phyloP scores from a whole-genome alignment of 2,888 invertebrate genomes.

The Rotaria socialis region DNA sequence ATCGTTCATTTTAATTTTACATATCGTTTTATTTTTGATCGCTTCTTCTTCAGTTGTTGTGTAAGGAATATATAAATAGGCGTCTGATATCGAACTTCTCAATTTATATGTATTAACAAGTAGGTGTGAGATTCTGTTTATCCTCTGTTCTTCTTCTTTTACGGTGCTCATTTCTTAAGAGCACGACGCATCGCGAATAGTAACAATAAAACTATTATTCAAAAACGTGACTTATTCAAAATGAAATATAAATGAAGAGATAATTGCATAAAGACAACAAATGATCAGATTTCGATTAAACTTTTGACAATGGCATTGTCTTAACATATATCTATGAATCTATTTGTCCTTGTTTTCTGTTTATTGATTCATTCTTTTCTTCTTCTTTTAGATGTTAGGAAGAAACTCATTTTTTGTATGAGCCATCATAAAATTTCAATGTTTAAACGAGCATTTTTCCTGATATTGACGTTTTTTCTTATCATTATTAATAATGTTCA shows the following conservation, averaged over 20 bases:
- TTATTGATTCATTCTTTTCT: neutral
- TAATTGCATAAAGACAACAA: neutral
- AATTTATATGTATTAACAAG: neutral
- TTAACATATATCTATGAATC: neutral
- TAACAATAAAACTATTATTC: neutral
- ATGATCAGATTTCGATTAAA: neutral
- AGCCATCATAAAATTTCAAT: neutral
- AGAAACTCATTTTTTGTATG: too few species aligned
- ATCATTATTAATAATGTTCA: neutral
- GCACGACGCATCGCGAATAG: neutral
- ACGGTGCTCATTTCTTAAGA: neutral
- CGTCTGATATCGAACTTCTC: neutral
- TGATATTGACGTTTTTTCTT: neutral
- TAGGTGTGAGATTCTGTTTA: neutral
- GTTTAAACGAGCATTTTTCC: neutral
- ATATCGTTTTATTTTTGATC: too few species aligned
- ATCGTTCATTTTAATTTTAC: neutral
- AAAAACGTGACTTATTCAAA: neutral
- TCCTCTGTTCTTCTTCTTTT: neutral
- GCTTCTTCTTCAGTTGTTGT: neutral
- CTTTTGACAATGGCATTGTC: neutral
- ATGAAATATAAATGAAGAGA: neutral
- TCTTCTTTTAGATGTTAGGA: neutral
- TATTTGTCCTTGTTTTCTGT: neutral
- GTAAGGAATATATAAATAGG: conserved; percentile 12